phyloP scores from a whole-genome alignment of 2,888 invertebrate species.

The Ochlodes sylvanus region DNA sequence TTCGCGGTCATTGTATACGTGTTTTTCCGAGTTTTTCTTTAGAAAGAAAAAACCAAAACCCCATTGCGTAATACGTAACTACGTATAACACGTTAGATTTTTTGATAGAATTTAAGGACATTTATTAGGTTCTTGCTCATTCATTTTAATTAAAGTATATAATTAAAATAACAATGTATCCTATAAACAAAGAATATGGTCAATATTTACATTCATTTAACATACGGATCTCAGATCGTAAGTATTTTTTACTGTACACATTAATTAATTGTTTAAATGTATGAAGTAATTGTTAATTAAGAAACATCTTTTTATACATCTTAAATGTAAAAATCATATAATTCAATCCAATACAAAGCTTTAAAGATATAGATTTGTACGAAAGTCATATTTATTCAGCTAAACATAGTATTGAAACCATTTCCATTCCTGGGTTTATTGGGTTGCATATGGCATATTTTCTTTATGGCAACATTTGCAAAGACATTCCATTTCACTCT shows the following conservation, averaged over 20 bases:
- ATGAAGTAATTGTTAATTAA: no score
- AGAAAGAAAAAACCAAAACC: constrained; percentile 32
- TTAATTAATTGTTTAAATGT: no score
- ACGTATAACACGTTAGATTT: not conserved
- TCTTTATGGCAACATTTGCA: no score
- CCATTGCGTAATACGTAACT: constrained; percentile 23
- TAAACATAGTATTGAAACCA: no score
- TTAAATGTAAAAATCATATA: no score
- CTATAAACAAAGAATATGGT: constrained; percentile 64
- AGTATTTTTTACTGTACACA: constrained; percentile 46
- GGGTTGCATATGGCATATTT: no score
- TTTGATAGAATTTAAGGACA: not conserved
- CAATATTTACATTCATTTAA: constrained; percentile 63
- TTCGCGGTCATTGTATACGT: constrained; percentile 33
- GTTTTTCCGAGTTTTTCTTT: constrained; percentile 29
- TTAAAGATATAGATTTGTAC: no score
- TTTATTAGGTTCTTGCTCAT: not conserved
- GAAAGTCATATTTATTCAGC: no score
- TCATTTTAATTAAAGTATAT: not conserved
- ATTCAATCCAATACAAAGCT: no score
- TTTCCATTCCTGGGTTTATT: no score
- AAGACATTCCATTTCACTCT: no score
- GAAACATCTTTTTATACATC: no score
- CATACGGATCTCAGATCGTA: constrained; percentile 65
- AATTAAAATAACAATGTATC: constrained; percentile 61